phyloP scores from a whole-genome alignment of 1,140 invertebrate species.

The Aplysia californica region DNA sequence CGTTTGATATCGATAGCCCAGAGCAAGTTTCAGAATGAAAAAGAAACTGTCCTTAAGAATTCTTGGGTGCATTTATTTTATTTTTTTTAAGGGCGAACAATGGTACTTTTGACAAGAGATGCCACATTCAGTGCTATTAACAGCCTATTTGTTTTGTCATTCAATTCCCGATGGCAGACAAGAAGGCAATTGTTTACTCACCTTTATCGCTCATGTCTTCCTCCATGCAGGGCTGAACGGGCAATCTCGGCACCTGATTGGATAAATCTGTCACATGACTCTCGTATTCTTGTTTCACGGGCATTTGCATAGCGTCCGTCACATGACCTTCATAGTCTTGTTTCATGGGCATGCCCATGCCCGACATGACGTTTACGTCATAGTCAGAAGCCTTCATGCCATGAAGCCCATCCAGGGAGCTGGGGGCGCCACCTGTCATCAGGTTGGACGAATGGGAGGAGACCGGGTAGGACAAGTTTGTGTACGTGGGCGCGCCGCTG shows the following conservation, averaged over 20 bases:
- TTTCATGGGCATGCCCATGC: constrained; percentile 19
- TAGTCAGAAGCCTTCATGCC: constrained; percentile 24
- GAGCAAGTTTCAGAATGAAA: no score
- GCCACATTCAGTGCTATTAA: no score
- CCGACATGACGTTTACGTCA: constrained; percentile 20
- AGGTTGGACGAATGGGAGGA: constrained; percentile 10
- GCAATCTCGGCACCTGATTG: constrained; percentile 5
- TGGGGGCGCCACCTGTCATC: background rate
- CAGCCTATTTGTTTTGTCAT: no score
- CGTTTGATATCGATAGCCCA: no score
- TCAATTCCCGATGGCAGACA: background rate
- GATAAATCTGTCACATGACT: constrained; percentile 24
- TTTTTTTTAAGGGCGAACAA: no score
- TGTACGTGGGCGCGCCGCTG: constrained; percentile 32
- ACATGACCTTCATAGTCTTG: constrained; percentile 16
- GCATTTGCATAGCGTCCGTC: constrained; percentile 11
- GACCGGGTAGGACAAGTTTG: constrained; percentile 30
- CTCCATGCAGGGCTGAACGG: constrained; percentile 20
- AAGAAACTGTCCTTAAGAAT: no score
- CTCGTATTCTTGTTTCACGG: constrained; percentile 27
- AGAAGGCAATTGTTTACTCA: constrained; percentile 7
- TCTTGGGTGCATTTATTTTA: no score
- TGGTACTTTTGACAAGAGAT: no score
- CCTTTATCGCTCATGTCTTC: constrained; percentile 30
- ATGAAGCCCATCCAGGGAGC: constrained; percentile 2